phyloP scores from a whole-genome alignment of 1,140 invertebrate genomes.

The Pseudomyrmex pallidus region DNA sequence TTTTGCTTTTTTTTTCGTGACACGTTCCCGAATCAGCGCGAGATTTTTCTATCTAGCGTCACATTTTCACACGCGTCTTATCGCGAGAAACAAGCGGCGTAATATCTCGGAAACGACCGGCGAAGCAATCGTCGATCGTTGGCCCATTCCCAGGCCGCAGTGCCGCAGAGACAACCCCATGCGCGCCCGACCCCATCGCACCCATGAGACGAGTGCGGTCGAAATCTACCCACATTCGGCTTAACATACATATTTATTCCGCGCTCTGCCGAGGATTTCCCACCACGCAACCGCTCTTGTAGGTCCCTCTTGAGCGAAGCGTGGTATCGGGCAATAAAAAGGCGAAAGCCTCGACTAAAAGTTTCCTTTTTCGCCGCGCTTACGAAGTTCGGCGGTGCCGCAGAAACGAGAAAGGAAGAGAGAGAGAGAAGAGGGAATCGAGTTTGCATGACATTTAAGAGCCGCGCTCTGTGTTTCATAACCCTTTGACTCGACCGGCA shows the following conservation, averaged over 20 bases:
- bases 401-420: conserved; percentile 36
- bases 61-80: not conserved
- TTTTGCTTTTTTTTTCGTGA: conserved; percentile 1
- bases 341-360: conserved; percentile 33
- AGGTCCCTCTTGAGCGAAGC: conserved; percentile 18
- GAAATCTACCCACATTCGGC: conserved; percentile 20
- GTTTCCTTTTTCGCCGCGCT: conserved; percentile 40
- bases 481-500: conserved; percentile 71
- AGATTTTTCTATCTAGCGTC: not conserved
- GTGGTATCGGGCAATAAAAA: conserved; percentile 50
- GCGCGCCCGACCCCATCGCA: not conserved
- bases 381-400: conserved; percentile 20
- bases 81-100: not conserved
- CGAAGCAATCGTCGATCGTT: conserved; percentile 40
- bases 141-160: not conserved
- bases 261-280: conserved; percentile 33
- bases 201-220: conserved; percentile 50
- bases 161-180: conserved; percentile 4
- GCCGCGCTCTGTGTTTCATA: conserved; percentile 65
- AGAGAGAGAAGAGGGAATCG: conserved; percentile 58
- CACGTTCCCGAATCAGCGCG: not conserved
- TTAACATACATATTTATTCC: conserved; percentile 62
- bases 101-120: not conserved
- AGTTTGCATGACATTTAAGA: conserved; percentile 77
- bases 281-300: not conserved